A percentile compares a stretch with the other conserved stretches of the same genome.
Evolutionary conservation across 2,797 vertebrate species (phyloP).

Genomic region (Schizopygopsis malacanthus): DNA sequence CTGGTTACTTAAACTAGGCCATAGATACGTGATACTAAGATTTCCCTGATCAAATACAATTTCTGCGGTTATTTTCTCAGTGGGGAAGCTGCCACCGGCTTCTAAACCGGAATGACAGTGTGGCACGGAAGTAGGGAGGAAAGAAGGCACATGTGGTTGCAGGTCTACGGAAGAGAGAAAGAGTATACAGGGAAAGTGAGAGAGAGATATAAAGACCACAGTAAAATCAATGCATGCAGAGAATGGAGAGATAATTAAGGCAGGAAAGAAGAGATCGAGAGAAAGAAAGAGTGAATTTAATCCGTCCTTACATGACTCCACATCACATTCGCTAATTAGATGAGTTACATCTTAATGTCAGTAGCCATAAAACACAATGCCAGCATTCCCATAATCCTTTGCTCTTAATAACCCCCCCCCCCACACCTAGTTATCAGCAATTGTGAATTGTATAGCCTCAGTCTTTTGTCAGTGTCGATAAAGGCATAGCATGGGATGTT

Average conservation of each 20-base stretch:
- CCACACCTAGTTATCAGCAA: slow-evolving; percentile 33
- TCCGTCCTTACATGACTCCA: slow-evolving; percentile 25
- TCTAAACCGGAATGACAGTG: slow-evolving; percentile 35
- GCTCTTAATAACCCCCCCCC: slow-evolving; percentile 27
- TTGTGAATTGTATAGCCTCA: slow-evolving; percentile 18
- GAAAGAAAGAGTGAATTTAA: slow-evolving; percentile 25
- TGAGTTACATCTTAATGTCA: slow-evolving; percentile 44
- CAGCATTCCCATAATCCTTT: slow-evolving; percentile 43
- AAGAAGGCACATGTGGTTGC: slow-evolving; percentile 39
- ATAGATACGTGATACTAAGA: slow-evolving; percentile 49
- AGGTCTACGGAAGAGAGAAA: slow-evolving; percentile 29
- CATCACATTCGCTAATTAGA: slow-evolving; percentile 43
- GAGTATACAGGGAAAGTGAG: not conserved
- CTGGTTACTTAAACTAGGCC: slow-evolving; percentile 44
- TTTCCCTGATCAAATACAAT: slow-evolving; percentile 55
- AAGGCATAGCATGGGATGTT: slow-evolving; percentile 23
- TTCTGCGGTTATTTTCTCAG: slow-evolving; percentile 32
- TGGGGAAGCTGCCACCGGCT: not conserved
- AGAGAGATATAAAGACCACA: slow-evolving; percentile 3
- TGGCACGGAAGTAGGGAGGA: slow-evolving; percentile 26
- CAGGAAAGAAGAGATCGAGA: slow-evolving; percentile 15
- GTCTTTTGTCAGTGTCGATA: slow-evolving; percentile 37
- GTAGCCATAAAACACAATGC: slow-evolving; percentile 42
- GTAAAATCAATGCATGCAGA: slow-evolving; percentile 39
- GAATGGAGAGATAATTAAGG: slow-evolving; percentile 24